Percentiles rank a stretch among this genome's conserved stretches.
phyloP scores from a whole-genome alignment of 92 coral and sea anemone species.

The Actinostola sp. region DNA sequence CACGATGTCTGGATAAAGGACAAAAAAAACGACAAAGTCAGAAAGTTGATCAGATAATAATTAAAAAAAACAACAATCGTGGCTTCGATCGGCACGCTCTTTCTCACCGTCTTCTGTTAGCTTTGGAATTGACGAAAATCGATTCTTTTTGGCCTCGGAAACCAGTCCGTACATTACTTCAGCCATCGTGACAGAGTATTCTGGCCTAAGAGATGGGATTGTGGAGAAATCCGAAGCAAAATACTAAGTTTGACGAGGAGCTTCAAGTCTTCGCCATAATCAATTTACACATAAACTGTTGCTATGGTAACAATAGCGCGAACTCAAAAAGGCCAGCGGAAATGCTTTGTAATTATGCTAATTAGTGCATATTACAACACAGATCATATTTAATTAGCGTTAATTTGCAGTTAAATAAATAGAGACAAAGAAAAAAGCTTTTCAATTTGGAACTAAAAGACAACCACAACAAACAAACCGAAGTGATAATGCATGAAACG shows the following conservation, averaged over 20 bases:
- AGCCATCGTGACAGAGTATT: slow-evolving; percentile 75
- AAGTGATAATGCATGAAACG: too few species aligned
- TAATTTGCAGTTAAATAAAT: too few species aligned
- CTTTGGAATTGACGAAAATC: slow-evolving; percentile 92
- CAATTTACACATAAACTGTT: slow-evolving; percentile 31
- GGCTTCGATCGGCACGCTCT: not conserved
- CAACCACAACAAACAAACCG: too few species aligned
- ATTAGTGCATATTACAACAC: slow-evolving; percentile 29
- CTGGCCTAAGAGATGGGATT: not conserved
- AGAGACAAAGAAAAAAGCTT: too few species aligned
- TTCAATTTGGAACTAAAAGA: too few species aligned
- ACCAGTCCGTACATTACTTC: slow-evolving; percentile 90
- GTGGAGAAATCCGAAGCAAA: slow-evolving; percentile 2
- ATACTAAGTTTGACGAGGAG: not conserved
- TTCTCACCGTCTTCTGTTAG: slow-evolving; percentile 90
- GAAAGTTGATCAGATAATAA: too few species aligned
- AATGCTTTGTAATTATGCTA: slow-evolving; percentile 7
- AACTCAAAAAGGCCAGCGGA: slow-evolving; percentile 18
- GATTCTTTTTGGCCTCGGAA: slow-evolving; percentile 87
- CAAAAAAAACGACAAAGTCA: not conserved
- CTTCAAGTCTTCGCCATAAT: slow-evolving; percentile 31
- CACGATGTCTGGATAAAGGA: slow-evolving; percentile 74
- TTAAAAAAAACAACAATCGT: slow-evolving; percentile 13
- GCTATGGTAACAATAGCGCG: slow-evolving; percentile 22
- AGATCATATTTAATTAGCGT: too few species aligned